Evolutionary conservation across 2,113 vertebrate genomes (phyloP), one percentile per base, ranked within the genome.

Genomic region (Syngnathoides biaculeatus): DNA sequence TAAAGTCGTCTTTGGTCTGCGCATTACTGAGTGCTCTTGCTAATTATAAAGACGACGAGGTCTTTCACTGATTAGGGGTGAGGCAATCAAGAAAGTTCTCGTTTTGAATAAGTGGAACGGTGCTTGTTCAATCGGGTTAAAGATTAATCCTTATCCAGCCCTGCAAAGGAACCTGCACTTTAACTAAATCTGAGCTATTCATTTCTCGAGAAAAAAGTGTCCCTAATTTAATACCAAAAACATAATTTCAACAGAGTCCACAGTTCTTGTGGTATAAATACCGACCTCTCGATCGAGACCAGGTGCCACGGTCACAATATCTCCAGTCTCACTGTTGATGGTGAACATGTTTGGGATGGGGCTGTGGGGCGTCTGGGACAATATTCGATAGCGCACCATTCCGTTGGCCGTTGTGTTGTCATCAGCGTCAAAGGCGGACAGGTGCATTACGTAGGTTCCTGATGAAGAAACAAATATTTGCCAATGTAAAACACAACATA

Each of bases 311-410:
- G 96, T 98, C 79, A 95, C 93, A 0, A 98, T 95, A 79, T 96
- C 95, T 13, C 97, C 97, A 0, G 95, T 98, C 89, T 98, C 95
- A 0, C 95, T 97, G 93, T 97, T 97, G 69, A 98, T 97, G 47
- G 96, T 97, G 78, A 98, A 98, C 95, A 98, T 96, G 73, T 96
- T 97, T 1, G 96, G 95, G 0, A 96, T 96, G 0, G 96, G 95
- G 84, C 94, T 98, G 89, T 96, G 95, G 0, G 97, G 97, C 2
- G 87, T 95, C 89, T 98, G 96, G 0, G 95, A 94, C 83, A 98
- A 89, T 5, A 98, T 96, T 1, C 95, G 90, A 79, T 98, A 98
- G 26, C 94, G 92, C 80, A 98, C 95, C 94, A 98, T 95, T 64
- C 97, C 97, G 0, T 98, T 98, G 1, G 95, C 95, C 0, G 97